Evolutionary conservation across 2,888 invertebrate genomes (phyloP), one percentile per base, ranked within the genome.

Genomic region (Pristionchus entomophagus): DNA sequence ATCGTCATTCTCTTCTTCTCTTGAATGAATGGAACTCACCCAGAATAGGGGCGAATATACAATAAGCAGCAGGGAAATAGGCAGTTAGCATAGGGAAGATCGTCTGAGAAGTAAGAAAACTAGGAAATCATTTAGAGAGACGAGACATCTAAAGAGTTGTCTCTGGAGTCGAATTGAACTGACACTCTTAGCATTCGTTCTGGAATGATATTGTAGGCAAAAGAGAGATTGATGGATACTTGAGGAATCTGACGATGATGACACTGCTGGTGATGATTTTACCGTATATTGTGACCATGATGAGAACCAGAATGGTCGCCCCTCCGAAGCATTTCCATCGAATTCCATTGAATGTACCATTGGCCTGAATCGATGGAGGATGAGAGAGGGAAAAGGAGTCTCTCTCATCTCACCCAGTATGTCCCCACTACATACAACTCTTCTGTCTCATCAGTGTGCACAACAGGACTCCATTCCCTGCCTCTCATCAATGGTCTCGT

Each of bases 21-120:
- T 65, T 12, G 8, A 3, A 6, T 65, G 35, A 29, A 29, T 17
- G n/a, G n/a, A n/a, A n/a, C 26, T 29, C 26, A 78, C 78, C 78
- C 5, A 78, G 3, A 1, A 53, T 35, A 0, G 78, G 78, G 22
- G 78, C 51, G 35, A 78, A 17, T 4, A 41, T 53, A 32, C 51
- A 38, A 32, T 14, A 32, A 1, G 41, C 29, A 2, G 78, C 78
- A 4, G 78, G 78, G 8, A 32, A 29, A n/a, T 41, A 78, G 51
- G 78, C 78, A 0, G 78, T 78, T 2, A 78, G 32, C 51, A 51
- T n/a, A 10, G 78, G 78, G 26, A 78, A 78, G 32, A 78, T 45
- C 14, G 45, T 45, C 45, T 45, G 45, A 45, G 45, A 14, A 14
- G 14, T 45, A 14, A 45, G 45, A 14, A 14, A 45, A 45, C 14